A percentile compares a stretch with the other conserved stretches of the same genome.
These are phyloP conservation scores for Cecropterus lyciades DNA, from an alignment of 1,140 invertebrate genomes.

Conservation along the genomic window DNA sequence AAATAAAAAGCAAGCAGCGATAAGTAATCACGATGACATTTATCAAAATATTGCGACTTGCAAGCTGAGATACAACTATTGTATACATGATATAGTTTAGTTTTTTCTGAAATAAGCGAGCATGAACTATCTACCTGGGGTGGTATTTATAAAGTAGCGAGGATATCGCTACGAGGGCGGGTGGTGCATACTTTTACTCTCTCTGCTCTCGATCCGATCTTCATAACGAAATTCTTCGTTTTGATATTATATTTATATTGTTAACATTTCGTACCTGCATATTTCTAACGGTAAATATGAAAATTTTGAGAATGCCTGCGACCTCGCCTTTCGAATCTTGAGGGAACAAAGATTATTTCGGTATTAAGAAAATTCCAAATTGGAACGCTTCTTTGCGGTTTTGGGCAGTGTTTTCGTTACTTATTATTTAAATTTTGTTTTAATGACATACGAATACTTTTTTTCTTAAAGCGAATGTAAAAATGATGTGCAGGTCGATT, in stretches of 20 bases:
- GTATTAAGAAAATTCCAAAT: slow-evolving; percentile 73
- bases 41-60: no score
- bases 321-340: slow-evolving; percentile 64
- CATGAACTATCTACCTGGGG: slow-evolving; percentile 16
- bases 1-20: slow-evolving; percentile 38
- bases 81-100: no score
- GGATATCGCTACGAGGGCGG: slow-evolving; percentile 48
- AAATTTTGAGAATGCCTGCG: slow-evolving; percentile 80
- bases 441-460: no score
- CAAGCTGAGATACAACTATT: no score
- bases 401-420: slow-evolving; percentile 42
- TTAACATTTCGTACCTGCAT: slow-evolving; percentile 82
- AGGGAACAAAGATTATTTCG: slow-evolving; percentile 70
- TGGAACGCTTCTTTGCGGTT: slow-evolving; percentile 14
- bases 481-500: no score
- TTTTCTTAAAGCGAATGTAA: no score
- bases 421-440: no score
- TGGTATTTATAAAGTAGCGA: slow-evolving; percentile 61
- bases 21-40: no score
- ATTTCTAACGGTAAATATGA: slow-evolving; percentile 83
- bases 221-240: slow-evolving; percentile 83
- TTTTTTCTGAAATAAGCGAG: no score
- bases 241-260: slow-evolving; percentile 83
- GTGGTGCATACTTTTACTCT: slow-evolving; percentile 75
- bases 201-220: slow-evolving; percentile 74